These are phyloP conservation scores for Plagodis pulveraria DNA, from an alignment of 2,888 invertebrate genomes.

Conservation along the genomic window DNA sequence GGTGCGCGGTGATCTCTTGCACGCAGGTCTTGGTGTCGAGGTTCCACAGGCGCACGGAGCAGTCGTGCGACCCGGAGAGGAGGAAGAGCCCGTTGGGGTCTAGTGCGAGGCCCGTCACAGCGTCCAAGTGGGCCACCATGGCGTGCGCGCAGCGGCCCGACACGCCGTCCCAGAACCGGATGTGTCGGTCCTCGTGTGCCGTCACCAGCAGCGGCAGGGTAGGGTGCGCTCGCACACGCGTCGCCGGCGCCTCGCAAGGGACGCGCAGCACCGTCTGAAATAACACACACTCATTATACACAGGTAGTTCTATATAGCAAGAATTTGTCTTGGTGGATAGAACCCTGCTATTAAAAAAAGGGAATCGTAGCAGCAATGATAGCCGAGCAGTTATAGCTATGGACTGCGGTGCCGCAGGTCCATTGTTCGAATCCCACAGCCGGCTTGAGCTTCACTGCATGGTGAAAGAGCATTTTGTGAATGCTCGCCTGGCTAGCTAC, in stretches of 20 bases:
- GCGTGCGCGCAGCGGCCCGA: conserved; percentile 97
- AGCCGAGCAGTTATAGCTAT: too few relatives aligned
- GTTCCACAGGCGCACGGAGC: conserved; percentile 99
- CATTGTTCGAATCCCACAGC: too few relatives aligned
- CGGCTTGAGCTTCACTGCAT: too few relatives aligned
- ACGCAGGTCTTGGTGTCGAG: conserved; percentile 99
- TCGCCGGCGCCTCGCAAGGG: conserved; percentile 88
- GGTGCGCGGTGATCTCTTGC: conserved; percentile 99
- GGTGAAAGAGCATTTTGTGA: too few relatives aligned
- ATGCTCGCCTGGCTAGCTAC: too few relatives aligned
- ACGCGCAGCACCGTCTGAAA: conserved; percentile 84
- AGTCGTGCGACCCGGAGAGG: conserved; percentile 99
- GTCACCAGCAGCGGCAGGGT: conserved; percentile 98
- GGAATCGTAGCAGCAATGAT: too few relatives aligned
- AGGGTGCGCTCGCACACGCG: conserved; percentile 97
- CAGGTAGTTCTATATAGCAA: background rate
- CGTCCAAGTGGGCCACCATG: conserved; percentile 99
- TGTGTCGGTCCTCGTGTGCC: conserved; percentile 99
- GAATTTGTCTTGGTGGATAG: too few relatives aligned
- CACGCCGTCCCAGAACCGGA: conserved; percentile 99
- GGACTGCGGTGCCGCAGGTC: too few relatives aligned
- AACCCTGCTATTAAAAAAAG: too few relatives aligned
- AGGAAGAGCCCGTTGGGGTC: conserved; percentile 99
- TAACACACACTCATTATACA: background rate
- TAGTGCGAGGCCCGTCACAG: conserved; percentile 98